Conservation (phyloP, 1,140 invertebrate species). For the Pachyrhynchus sulphureomaculatus region DNA sequence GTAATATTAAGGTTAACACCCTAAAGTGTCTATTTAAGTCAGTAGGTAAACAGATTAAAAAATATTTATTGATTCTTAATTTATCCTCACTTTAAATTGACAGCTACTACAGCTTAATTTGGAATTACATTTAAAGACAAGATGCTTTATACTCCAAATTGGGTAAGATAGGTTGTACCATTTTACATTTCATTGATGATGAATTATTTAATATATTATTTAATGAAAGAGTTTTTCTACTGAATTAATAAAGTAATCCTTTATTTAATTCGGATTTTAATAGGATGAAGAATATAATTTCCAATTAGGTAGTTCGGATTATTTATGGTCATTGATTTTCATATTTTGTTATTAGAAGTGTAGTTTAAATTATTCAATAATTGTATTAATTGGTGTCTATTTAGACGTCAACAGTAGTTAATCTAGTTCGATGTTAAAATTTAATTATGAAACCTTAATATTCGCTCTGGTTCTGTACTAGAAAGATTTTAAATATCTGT, state of each 20-base stretch:
- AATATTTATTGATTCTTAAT: slow-evolving; percentile 8
- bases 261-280: background rate
- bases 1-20: no score
- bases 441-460: no score
- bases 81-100: no score
- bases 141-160: background rate
- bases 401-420: no score
- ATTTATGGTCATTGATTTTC: background rate
- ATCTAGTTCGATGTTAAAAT: no score
- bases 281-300: background rate
- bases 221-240: no score
- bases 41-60: slow-evolving; percentile 12
- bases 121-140: background rate
- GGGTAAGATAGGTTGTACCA: background rate
- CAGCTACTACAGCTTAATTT: slow-evolving; percentile 7
- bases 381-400: no score
- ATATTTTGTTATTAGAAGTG: no score
- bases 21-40: background rate
- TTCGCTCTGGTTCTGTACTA: no score
- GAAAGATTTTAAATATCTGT: no score
- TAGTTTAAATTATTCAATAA: no score
- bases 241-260: slow-evolving; percentile 5
- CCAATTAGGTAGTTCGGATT: slow-evolving; percentile 12
- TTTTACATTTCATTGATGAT: no score
- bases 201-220: background rate